These are phyloP conservation scores for Oreamnos americanus DNA, from an alignment of 2,113 vertebrate genomes.

Conservation along the genomic window DNA sequence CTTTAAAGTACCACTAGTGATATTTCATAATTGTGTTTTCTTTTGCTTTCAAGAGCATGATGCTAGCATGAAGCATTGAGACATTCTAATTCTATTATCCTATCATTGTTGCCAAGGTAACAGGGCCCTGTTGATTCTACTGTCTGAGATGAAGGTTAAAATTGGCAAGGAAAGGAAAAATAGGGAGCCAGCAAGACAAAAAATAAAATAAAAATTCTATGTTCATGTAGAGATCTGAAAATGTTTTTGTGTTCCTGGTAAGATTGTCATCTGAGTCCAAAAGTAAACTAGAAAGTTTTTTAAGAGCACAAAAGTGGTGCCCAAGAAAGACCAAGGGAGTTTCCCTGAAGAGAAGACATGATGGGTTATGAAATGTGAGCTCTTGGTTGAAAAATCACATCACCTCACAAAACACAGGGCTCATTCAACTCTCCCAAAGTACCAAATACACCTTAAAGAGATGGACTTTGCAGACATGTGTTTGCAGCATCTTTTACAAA, in stretches of 20 bases:
- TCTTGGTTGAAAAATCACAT: not conserved
- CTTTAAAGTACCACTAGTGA: not conserved
- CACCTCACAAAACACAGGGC: not conserved
- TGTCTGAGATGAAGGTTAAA: conserved; percentile 41
- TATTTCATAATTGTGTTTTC: conserved; percentile 6
- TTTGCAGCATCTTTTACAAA: not conserved
- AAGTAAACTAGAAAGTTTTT: not conserved
- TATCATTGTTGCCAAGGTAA: conserved; percentile 54
- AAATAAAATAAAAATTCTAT: not conserved
- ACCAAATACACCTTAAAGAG: not conserved
- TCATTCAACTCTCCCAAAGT: not conserved
- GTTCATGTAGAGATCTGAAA: not conserved
- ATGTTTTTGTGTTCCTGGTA: not conserved
- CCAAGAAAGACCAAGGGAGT: not conserved
- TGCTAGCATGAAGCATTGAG: not conserved
- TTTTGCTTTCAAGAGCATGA: conserved; percentile 8
- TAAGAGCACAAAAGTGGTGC: not conserved
- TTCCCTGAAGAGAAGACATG: not conserved
- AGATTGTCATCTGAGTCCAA: not conserved
- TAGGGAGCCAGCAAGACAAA: not conserved
- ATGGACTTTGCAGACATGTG: not conserved
- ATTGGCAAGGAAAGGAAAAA: not conserved
- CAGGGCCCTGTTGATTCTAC: conserved; percentile 29
- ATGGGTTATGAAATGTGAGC: not conserved
- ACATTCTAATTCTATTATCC: conserved; percentile 64